Percentiles rank a stretch among this genome's conserved stretches.
These are phyloP conservation scores for Rhizoglyphus robini DNA, from an alignment of 1,140 invertebrate genomes.

Conservation along the genomic window DNA sequence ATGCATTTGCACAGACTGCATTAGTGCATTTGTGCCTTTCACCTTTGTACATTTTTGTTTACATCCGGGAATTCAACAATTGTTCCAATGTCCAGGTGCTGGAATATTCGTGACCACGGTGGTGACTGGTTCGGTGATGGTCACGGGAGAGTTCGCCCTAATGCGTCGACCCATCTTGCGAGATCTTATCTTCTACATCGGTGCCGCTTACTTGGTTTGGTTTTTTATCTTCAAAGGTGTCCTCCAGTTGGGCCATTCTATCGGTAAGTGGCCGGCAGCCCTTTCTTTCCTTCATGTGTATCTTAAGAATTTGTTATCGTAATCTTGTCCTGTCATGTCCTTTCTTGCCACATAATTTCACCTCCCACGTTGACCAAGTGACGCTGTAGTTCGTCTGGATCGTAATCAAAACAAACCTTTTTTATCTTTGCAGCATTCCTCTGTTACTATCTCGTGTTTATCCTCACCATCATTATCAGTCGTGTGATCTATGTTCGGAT, in stretches of 20 bases:
- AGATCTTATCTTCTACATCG: conserved; percentile 51
- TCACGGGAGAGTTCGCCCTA: conserved; percentile 45
- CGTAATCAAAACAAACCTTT: background rate
- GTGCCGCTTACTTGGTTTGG: conserved; percentile 32
- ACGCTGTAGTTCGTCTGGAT: too few relatives aligned
- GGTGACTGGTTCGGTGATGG: conserved; percentile 46
- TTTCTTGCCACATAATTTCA: too few relatives aligned
- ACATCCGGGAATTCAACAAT: too few relatives aligned
- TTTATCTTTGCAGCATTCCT: background rate
- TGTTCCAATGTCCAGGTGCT: too few relatives aligned
- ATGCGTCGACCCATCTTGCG: conserved; percentile 46
- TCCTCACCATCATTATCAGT: background rate
- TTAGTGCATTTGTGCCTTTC: too few relatives aligned
- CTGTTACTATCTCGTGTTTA: background rate
- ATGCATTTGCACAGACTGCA: too few relatives aligned
- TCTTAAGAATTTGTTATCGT: too few relatives aligned
- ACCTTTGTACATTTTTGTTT: too few relatives aligned
- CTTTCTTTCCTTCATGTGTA: too few relatives aligned
- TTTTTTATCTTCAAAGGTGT: background rate
- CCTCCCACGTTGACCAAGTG: too few relatives aligned
- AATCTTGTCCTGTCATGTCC: too few relatives aligned
- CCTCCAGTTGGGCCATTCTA: background rate
- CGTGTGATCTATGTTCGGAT: background rate
- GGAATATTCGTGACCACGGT: conserved; percentile 54
- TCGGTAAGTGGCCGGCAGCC: conserved; percentile 1